Percentiles rank a stretch among this genome's conserved stretches.
These are phyloP conservation scores for Sinohyriopsis cumingii DNA, from an alignment of 2,888 invertebrate species.

Conservation along the genomic window DNA sequence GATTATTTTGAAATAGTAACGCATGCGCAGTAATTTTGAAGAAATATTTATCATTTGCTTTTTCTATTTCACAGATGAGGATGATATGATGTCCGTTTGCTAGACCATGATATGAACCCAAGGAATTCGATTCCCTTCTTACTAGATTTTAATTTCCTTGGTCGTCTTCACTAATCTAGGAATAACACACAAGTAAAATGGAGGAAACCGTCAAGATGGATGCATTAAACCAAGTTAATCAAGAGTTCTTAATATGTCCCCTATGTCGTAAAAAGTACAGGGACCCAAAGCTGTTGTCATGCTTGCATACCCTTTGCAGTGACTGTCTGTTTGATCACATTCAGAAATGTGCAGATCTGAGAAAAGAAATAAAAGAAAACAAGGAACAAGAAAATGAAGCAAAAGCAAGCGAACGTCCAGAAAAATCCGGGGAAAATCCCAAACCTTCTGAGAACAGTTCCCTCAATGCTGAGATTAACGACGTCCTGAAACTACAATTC, in stretches of 20 bases:
- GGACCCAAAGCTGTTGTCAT: constrained; percentile 42
- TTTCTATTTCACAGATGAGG: no score
- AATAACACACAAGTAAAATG: no score
- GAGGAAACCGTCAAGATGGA: constrained; percentile 30
- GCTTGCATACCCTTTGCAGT: constrained; percentile 46
- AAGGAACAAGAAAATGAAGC: constrained; percentile 10
- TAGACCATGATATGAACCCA: no score
- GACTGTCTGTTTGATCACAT: constrained; percentile 35
- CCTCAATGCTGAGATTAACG: no score
- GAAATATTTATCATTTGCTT: no score
- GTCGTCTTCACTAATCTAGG: no score
- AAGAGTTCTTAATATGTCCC: constrained; percentile 45
- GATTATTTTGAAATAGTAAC: no score
- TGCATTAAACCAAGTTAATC: constrained; percentile 43
- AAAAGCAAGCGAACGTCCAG: constrained; percentile 5
- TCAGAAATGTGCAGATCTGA: constrained; percentile 11
- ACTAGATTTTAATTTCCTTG: no score
- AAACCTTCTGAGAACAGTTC: no score
- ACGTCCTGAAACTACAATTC: constrained; percentile 18
- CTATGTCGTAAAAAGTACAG: constrained; percentile 41
- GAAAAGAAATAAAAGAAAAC: constrained; percentile 6
- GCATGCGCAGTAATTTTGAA: no score
- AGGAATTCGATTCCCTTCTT: no score
- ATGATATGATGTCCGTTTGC: no score
- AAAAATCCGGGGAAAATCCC: constrained; percentile 2